Percentiles rank a stretch among this genome's conserved stretches.
Conservation (phyloP, 37 sponge, comb jelly and placozoan genomes). For the Bolinopsis microptera region DNA sequence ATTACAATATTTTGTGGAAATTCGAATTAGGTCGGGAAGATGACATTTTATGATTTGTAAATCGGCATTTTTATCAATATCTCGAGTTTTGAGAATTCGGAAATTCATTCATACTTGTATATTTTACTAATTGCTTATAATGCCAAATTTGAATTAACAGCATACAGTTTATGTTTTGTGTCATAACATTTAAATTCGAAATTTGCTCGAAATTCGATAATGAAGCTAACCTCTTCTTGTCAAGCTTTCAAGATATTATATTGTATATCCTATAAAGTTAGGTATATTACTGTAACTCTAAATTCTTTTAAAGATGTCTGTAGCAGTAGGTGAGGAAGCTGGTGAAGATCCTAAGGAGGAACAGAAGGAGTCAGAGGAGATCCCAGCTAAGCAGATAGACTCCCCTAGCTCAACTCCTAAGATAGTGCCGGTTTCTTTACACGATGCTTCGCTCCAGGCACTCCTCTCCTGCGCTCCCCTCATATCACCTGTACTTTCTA, state of each 20-base stretch:
- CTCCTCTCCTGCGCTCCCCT: not conserved
- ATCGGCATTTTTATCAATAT: not conserved
- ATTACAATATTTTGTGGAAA: not conserved
- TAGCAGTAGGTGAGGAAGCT: not conserved
- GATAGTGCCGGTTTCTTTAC: not conserved
- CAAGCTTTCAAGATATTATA: too few species aligned
- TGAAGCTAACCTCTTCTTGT: too few species aligned
- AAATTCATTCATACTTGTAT: not conserved
- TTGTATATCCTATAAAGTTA: too few species aligned
- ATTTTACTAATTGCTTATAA: too few species aligned
- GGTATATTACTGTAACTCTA: too few species aligned
- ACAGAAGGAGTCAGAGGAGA: not conserved
- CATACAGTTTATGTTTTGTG: too few species aligned
- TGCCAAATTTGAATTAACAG: too few species aligned
- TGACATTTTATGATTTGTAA: not conserved
- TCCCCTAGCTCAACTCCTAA: not conserved
- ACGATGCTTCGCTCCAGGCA: constrained; percentile 36
- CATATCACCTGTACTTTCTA: not conserved
- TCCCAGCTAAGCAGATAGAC: not conserved
- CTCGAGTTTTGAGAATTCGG: not conserved
- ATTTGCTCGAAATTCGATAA: too few species aligned
- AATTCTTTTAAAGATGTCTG: not conserved
- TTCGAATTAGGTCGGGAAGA: not conserved
- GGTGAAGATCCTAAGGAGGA: not conserved
- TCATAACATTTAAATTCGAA: too few species aligned